These are phyloP conservation scores for Galleria mellonella DNA, from an alignment of 1,140 invertebrate species.

Conservation along the genomic window DNA sequence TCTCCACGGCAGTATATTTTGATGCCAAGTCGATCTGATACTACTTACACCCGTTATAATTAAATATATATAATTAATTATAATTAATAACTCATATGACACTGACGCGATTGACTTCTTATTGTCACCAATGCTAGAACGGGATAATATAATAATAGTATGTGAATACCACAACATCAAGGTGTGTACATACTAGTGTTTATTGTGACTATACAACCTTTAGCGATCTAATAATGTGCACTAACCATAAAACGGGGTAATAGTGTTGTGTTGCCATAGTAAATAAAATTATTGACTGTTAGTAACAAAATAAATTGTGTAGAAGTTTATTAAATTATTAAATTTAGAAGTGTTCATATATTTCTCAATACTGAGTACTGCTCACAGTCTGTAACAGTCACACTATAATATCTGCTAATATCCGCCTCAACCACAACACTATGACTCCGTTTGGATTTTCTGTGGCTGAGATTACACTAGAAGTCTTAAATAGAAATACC, in stretches of 20 bases:
- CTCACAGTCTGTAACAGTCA: no score
- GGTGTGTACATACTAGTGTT: conserved; percentile 30
- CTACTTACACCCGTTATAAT: conserved; percentile 25
- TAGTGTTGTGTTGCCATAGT: no score
- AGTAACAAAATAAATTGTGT: no score
- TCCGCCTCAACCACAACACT: no score
- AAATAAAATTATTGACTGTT: no score
- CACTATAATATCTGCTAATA: no score
- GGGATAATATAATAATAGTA: conserved; percentile 12
- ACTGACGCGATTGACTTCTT: conserved; percentile 35
- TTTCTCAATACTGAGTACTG: no score
- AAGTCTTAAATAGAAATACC: no score
- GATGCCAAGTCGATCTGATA: conserved; percentile 21
- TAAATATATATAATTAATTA: conserved; percentile 25
- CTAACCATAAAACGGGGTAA: conserved; percentile 14
- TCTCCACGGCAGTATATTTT: conserved; percentile 11
- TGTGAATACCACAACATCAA: conserved; percentile 10
- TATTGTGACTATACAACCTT: conserved; percentile 2
- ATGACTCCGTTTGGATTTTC: no score
- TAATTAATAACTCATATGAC: conserved; percentile 35
- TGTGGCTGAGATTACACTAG: background rate
- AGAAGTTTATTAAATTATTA: no score
- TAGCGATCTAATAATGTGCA: conserved; percentile 24
- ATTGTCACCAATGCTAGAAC: conserved; percentile 39
- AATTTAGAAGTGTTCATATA: no score